phyloP scores from a whole-genome alignment of 30 jellyfish, hydroid and myxozoan genomes.

The Aurelia aurita region DNA sequence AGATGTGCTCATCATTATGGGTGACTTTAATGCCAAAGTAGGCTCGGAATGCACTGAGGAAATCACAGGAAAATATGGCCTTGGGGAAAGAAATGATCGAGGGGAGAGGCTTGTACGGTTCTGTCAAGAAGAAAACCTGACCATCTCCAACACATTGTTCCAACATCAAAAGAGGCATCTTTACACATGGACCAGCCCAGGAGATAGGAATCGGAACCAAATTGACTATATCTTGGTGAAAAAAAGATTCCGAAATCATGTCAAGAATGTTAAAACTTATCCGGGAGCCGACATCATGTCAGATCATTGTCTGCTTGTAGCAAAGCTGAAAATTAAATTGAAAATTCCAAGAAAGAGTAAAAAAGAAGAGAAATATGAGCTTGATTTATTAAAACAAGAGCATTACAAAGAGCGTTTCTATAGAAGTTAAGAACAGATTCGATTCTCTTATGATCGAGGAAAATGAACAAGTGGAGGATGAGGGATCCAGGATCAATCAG shows the following conservation, averaged over 20 bases:
- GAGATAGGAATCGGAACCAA: constrained; percentile 6
- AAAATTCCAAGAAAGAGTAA: constrained; percentile 4
- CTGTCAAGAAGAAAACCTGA: no score
- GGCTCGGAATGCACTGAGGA: neutral
- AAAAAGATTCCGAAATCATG: constrained; percentile 19
- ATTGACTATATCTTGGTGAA: constrained; percentile 30
- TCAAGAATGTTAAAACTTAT: constrained; percentile 1
- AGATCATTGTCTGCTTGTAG: neutral
- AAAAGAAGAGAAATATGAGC: neutral
- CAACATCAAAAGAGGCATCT: neutral
- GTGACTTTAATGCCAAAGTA: constrained; percentile 21
- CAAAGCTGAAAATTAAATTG: neutral
- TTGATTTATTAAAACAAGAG: neutral
- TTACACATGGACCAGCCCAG: constrained; percentile 59
- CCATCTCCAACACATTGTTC: constrained; percentile 7
- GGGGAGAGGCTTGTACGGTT: neutral
- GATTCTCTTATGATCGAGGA: constrained; percentile 16
- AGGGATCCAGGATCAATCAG: neutral
- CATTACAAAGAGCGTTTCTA: neutral
- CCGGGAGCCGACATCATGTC: constrained; percentile 45
- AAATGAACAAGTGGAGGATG: constrained; percentile 4
- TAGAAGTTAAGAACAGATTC: constrained; percentile 19
- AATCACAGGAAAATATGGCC: constrained; percentile 14
- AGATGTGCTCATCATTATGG: constrained; percentile 4
- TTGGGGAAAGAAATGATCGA: constrained; percentile 11